phyloP scores from a whole-genome alignment of 2,113 vertebrate species.

The Syngnathoides biaculeatus region DNA sequence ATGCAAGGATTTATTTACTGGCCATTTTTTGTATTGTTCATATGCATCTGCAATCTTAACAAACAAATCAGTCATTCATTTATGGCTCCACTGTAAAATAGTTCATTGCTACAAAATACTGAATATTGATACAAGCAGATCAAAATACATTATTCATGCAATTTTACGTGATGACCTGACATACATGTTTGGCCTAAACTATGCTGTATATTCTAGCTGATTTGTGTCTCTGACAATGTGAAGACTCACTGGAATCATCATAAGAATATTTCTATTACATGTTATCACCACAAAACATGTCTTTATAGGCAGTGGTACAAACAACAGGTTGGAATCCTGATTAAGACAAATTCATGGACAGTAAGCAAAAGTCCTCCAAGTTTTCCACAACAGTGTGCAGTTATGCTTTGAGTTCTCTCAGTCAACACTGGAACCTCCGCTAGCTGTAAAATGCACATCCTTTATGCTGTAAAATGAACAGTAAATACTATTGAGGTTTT shows the following conservation, averaged over 20 bases:
- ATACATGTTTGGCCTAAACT: not conserved
- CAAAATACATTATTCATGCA: not conserved
- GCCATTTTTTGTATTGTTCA: not conserved
- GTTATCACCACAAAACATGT: not conserved
- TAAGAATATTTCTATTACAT: not conserved
- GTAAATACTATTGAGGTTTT: not conserved
- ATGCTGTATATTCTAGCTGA: not conserved
- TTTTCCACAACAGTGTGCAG: slow-evolving; percentile 33
- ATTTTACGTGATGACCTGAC: not conserved
- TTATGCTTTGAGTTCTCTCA: not conserved
- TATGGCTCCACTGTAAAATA: not conserved
- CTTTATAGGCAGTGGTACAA: not conserved
- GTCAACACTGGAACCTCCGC: not conserved
- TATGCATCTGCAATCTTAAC: not conserved
- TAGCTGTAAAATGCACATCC: slow-evolving; percentile 34
- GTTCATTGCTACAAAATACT: not conserved
- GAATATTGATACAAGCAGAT: not conserved
- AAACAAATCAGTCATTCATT: not conserved
- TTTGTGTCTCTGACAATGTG: not conserved
- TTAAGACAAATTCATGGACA: not conserved
- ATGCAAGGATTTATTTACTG: not conserved
- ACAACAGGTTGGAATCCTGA: not conserved
- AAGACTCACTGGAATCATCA: not conserved
- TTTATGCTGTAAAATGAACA: slow-evolving; percentile 40
- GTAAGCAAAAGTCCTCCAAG: not conserved